phyloP scores from a whole-genome alignment of 2,113 vertebrate species.

The Salvator merianae region DNA sequence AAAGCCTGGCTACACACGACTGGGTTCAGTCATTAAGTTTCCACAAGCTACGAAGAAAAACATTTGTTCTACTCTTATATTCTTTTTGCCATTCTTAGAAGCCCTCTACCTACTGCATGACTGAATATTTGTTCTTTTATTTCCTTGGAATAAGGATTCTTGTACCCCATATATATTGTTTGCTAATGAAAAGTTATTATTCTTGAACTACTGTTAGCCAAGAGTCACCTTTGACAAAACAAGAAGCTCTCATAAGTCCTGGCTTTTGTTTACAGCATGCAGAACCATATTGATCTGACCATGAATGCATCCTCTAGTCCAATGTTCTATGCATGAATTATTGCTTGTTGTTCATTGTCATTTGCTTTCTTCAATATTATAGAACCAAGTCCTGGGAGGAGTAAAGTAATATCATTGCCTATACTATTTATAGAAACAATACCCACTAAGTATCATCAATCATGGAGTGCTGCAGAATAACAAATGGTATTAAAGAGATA shows the following conservation, averaged over 20 bases:
- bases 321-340: not conserved
- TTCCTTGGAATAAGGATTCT: not conserved
- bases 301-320: not conserved
- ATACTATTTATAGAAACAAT: slow-evolving; percentile 2
- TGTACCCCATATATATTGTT: not conserved
- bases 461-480: not conserved
- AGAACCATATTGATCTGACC: not conserved
- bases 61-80: not conserved
- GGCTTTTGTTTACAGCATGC: not conserved
- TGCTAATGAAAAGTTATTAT: not conserved
- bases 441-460: not conserved
- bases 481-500: slow-evolving; percentile 9
- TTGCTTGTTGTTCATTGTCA: not conserved
- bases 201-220: not conserved
- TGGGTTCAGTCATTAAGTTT: not conserved
- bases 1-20: no score
- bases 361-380: not conserved
- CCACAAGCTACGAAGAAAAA: not conserved
- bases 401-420: not conserved
- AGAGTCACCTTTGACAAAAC: not conserved
- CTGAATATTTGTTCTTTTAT: not conserved
- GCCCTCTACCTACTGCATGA: not conserved
- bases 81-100: not conserved
- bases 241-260: not conserved
- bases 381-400: not conserved